Evolutionary conservation across 2,797 vertebrate genomes (phyloP), one percentile per base, ranked within the genome.

Genomic region (Allobates femoralis): DNA sequence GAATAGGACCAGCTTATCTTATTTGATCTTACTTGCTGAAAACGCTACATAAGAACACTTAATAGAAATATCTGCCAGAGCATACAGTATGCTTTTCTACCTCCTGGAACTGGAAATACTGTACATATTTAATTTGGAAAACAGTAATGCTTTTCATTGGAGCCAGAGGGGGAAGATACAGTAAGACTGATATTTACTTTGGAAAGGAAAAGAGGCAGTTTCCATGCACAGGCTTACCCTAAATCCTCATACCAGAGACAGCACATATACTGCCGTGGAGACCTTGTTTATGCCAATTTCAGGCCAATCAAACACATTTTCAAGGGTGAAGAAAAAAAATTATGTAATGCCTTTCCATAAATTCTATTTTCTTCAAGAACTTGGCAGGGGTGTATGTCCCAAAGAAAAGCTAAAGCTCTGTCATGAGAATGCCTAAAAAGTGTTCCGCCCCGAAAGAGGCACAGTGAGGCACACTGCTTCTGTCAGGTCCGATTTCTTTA

Each of bases 51-150:
- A 86, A 69, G 60, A 14, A 19, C 64, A 21, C 55, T 41, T 28
- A 56, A 75, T 58, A 58, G 30, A 28, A 30, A 66, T 11, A 26
- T 0, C 37, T 73, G 71, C 80, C 84, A 88, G 75, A 73, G 51
- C 23, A 88, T 88, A 88, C 83, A 88, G 79, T 88, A 80, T 77
- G 19, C 37, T 21, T n/a, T 69, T 81, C 60, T 76, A 81, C 78
- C 62, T 80, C 73, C 53, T 76, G 69, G 69, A 88, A 66, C 58
- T 88, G 69, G 69, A 85, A 88, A 81, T 81, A 81, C 79, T 76
- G 87, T 81, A 86, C 84, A 79, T 85, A 89, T 76, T 83, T 84
- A 86, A 73, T 86, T 86, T 86, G 88, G 81, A 89, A 86, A 83
- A 84, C 81, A 89, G 81, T 50, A 26, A 81, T 74, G 87, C 80